phyloP scores from a whole-genome alignment of 2,888 invertebrate species.

The Deilephila elpenor region DNA sequence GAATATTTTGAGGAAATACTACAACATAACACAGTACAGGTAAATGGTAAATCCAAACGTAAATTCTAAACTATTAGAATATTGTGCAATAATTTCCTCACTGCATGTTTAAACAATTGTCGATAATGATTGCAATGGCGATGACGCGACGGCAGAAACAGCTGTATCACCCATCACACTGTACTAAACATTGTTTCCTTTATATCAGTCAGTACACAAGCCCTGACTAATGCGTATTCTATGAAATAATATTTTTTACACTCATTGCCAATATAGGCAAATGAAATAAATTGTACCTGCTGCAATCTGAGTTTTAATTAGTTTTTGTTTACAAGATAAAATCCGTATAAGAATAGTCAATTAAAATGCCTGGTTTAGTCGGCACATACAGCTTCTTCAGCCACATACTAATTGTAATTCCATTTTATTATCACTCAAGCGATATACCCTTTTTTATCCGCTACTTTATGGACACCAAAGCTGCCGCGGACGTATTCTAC shows the following conservation, averaged over 20 bases:
- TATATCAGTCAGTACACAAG: background rate
- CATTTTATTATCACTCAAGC: no score
- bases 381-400: no score
- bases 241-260: slow-evolving; percentile 16
- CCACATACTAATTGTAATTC: no score
- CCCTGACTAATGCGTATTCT: background rate
- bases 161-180: slow-evolving; percentile 7
- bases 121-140: background rate
- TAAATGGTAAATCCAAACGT: background rate
- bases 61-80: background rate
- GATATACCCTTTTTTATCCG: no score
- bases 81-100: background rate
- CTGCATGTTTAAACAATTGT: background rate
- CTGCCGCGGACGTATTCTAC: no score
- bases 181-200: background rate
- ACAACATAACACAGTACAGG: no score
- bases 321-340: no score
- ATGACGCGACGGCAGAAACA: slow-evolving; percentile 7
- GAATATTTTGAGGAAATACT: no score
- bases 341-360: no score
- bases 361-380: no score
- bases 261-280: background rate
- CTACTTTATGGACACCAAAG: no score
- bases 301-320: background rate
- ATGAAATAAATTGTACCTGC: background rate